These are phyloP conservation scores for Sinocyclocheilus grahami DNA, from an alignment of 2,113 vertebrate species.

Conservation along the genomic window DNA sequence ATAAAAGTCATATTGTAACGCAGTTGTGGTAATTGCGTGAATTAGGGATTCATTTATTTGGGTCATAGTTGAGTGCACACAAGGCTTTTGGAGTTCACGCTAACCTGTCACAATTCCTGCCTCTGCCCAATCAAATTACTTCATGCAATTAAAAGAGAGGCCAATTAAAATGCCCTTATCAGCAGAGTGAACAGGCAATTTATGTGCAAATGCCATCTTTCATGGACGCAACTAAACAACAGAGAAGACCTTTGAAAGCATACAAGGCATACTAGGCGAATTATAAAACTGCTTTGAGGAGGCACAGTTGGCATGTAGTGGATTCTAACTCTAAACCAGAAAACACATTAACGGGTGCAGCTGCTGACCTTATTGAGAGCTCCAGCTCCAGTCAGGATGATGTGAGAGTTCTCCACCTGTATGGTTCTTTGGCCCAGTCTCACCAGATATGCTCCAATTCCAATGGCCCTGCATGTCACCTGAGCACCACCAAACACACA, in stretches of 20 bases:
- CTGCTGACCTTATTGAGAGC: conserved; percentile 92
- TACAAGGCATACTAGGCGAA: conserved; percentile 6
- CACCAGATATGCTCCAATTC: conserved; percentile 94
- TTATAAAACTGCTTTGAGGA: conserved; percentile 9
- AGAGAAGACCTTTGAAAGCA: conserved; percentile 38
- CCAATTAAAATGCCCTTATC: conserved; percentile 56
- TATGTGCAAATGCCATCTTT: conserved; percentile 34
- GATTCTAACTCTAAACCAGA: background rate
- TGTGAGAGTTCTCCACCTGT: conserved; percentile 98
- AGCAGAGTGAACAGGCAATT: conserved; percentile 38
- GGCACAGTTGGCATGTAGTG: background rate
- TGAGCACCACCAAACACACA: conserved; percentile 56
- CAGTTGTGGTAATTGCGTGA: conserved; percentile 55
- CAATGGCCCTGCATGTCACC: conserved; percentile 94
- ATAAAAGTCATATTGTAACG: conserved; percentile 55
- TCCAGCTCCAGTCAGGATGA: conserved; percentile 90
- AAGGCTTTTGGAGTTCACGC: conserved; percentile 11
- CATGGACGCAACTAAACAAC: conserved; percentile 23
- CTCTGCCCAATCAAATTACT: conserved; percentile 47
- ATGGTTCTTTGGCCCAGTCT: conserved; percentile 95
- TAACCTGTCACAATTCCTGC: conserved; percentile 29
- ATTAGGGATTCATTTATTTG: conserved; percentile 47
- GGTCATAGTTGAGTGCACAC: conserved; percentile 46
- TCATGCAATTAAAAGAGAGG: conserved; percentile 47
- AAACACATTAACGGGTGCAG: background rate